These are phyloP conservation scores for Tachysurus vachellii DNA, from an alignment of 2,113 vertebrate species.

Conservation along the genomic window DNA sequence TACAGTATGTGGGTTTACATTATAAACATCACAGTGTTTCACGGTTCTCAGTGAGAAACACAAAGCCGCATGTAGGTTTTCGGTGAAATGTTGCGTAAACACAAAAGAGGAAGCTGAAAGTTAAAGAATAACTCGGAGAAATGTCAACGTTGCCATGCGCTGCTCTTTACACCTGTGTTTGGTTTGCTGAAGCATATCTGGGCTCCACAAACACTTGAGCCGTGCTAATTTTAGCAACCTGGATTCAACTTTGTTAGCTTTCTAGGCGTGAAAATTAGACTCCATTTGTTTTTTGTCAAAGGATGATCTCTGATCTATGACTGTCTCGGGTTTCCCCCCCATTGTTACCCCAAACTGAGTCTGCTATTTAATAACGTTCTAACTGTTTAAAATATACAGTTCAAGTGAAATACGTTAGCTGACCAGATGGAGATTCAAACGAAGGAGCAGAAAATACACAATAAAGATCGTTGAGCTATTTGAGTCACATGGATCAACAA, in stretches of 20 bases:
- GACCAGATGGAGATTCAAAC: background rate
- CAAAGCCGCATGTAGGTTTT: background rate
- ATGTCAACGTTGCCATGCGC: background rate
- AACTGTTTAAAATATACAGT: background rate
- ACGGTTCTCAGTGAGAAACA: background rate
- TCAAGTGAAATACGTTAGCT: background rate
- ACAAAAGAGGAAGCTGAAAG: background rate
- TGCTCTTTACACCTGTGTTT: background rate
- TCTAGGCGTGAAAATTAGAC: background rate
- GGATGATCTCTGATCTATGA: background rate
- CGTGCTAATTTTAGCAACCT: background rate
- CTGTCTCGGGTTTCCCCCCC: too few species aligned
- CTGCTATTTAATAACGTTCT: background rate
- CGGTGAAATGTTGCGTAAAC: background rate
- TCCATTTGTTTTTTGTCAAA: background rate
- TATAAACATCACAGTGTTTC: background rate
- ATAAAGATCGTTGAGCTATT: background rate
- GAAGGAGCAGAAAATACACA: background rate
- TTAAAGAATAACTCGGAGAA: constrained; percentile 30
- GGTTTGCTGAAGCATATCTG: constrained; percentile 8
- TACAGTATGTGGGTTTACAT: too few species aligned
- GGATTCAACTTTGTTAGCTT: background rate
- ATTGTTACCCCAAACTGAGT: background rate
- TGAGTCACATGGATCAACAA: background rate
- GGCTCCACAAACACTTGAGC: background rate